These are phyloP conservation scores for Vanessa cardui DNA, from an alignment of 2,888 invertebrate genomes.

Conservation along the genomic window DNA sequence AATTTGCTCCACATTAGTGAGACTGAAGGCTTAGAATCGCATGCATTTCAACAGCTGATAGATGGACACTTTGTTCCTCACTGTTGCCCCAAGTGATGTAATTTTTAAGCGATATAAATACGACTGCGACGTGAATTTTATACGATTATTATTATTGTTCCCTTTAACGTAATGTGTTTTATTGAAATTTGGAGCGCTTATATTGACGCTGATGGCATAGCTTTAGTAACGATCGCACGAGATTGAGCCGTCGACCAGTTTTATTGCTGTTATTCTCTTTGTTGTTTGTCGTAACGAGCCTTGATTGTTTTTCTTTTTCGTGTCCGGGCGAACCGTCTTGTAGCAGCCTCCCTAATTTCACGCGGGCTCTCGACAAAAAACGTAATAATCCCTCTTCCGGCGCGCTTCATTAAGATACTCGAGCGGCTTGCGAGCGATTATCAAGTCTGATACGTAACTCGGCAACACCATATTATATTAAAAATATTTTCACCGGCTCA, in stretches of 20 bases:
- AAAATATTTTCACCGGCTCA: constrained; percentile 62
- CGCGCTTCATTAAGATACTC: constrained; percentile 74
- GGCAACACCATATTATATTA: constrained; percentile 69
- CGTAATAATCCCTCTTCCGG: constrained; percentile 64
- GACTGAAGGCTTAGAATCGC: constrained; percentile 37
- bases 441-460: constrained; percentile 66
- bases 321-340: constrained; percentile 42
- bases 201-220: constrained; percentile 66
- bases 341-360: constrained; percentile 42
- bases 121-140: constrained; percentile 75
- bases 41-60: constrained; percentile 28
- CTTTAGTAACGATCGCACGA: constrained; percentile 61
- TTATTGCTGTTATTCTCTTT: constrained; percentile 70
- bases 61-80: constrained; percentile 41
- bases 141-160: constrained; percentile 77
- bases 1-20: constrained; percentile 39
- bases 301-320: constrained; percentile 66
- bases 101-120: constrained; percentile 76
- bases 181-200: constrained; percentile 73
- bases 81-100: constrained; percentile 68
- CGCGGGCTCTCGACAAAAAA: constrained; percentile 65
- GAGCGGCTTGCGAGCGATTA: constrained; percentile 70
- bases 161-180: constrained; percentile 80
- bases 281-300: constrained; percentile 58
- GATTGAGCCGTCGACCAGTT: constrained; percentile 66